Base-by-base conservation (phyloP, 2,113 vertebrate species). In the Garra rufa region DNA sequence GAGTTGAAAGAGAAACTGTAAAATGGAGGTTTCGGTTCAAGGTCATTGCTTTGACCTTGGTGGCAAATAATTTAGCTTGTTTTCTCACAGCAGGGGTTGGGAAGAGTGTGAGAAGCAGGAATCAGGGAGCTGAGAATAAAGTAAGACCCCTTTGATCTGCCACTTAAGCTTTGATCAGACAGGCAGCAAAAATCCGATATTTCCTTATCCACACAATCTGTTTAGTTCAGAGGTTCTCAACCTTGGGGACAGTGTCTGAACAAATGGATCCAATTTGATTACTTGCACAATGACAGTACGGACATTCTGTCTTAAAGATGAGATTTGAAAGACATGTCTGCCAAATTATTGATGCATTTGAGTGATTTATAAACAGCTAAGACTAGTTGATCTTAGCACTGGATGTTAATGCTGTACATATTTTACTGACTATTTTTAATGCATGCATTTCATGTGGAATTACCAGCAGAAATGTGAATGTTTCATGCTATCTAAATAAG, bases 1-100 rank as follows among this genome's bases (percentile, higher is more conserved):
- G 8, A 21, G 28, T 59, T 48, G 13, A 11, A 5, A n/a, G 10
- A n/a, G 26, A n/a, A 52, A 21, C 50, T 15, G 9, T 38, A 55
- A 83, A 55, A 78, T 75, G 14, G 21, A 71, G 75, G 46, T 79
- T 57, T 55, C 10, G 59, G 83, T 79, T 87, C 50, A 77, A 77
- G 73, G 24, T 38, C 70, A 69, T 30, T 69, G 65, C 21, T 59
- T 70, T 77, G 84, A 46, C 24, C 46, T 59, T 26, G 26, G 44
- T 81, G 21, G 43, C 48, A 28, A 50, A 71, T 44, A 80, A 76
- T 84, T 30, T 76, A 84, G 28, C 61, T 61, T 1, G 52, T 67
- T 65, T 50, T 76, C 26, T 50, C 24, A 43, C 24, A 41, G 50
- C 24, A 44, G 69, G 26, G 13, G 28, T 9, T 71, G 46, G 15